Base-by-base conservation (phyloP, 1,140 invertebrate genomes). In the Drosophila busckii region DNA sequence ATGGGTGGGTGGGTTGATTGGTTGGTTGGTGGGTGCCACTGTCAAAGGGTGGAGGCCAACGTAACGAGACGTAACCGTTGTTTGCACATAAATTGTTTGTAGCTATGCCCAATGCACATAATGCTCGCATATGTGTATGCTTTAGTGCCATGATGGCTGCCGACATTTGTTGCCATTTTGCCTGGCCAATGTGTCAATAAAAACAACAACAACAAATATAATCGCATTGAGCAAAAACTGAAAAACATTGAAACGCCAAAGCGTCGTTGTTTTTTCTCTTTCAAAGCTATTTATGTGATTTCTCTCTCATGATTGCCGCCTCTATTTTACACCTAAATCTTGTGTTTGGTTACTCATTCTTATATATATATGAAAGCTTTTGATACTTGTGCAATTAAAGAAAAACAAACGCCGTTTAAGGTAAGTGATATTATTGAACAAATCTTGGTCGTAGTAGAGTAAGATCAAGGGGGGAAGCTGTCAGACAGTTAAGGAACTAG, bases 1-100 rank as follows among this genome's bases (percentile, higher is more conserved):
- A 1, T 4, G n/a, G 8, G 6, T n/a, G n/a, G 6, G 16, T 7
- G 9, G 20, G 6, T 40, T 25, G 10, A 26, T 23, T 31, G 29
- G 28, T 8, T 12, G 20, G 26, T 32, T 3, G 5, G 17, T 8
- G 15, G 17, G 17, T 15, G 9, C 29, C 25, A 35, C 31, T 44
- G 31, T 46, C n/a, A n/a, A n/a, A n/a, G n/a, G n/a, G n/a, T 37
- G 46, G 63, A 31, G 41, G n/a, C n/a, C n/a, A n/a, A 49, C 37
- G 42, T 78, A 76, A 78, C 71, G 71, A 76, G 67, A 78, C 73
- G 71, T 67, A 76, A 78, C 71, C 56, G 61, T 67, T 76, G 71
- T 76, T 76, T 78, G 70, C 71, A 64, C 70, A 76, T 78, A 76
- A 76, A 76, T 70, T 78, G 71, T 78, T 78, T 67, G 71, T 63